A percentile compares a stretch with the other conserved stretches of the same genome.
Evolutionary conservation across 2,113 vertebrate species (phyloP).

Genomic region (Salvelinus fontinalis): DNA sequence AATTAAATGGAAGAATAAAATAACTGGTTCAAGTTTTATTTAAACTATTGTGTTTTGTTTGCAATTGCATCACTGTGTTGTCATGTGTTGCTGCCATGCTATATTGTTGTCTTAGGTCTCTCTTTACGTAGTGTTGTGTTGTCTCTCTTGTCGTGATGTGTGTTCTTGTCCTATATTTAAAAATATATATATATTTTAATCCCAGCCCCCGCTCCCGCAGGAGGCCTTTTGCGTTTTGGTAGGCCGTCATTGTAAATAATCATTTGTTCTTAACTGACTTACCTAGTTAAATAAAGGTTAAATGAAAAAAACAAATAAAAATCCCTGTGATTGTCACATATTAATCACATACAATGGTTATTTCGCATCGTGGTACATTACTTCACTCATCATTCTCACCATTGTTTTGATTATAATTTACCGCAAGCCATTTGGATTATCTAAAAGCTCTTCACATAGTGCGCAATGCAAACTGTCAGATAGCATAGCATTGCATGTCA

Average conservation of each 20-base stretch:
- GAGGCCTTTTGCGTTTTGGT: too few species aligned
- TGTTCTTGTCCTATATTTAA: too few species aligned
- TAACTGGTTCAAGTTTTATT: neutral
- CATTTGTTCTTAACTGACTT: too few species aligned
- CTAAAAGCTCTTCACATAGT: constrained; percentile 9
- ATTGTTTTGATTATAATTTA: constrained; percentile 30
- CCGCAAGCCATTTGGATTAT: constrained; percentile 22
- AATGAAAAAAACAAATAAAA: too few species aligned
- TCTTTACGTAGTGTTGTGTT: too few species aligned
- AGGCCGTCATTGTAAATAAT: too few species aligned
- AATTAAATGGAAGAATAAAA: neutral
- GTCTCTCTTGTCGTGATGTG: too few species aligned
- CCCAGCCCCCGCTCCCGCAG: too few species aligned
- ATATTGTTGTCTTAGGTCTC: too few species aligned
- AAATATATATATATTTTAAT: too few species aligned
- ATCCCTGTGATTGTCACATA: neutral
- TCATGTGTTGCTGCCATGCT: too few species aligned
- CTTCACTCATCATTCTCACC: constrained; percentile 45
- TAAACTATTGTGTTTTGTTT: neutral
- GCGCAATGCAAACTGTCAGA: constrained; percentile 51
- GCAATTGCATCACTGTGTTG: neutral
- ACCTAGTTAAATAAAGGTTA: too few species aligned
- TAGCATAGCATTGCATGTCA: constrained; percentile 30
- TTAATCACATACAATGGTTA: neutral
- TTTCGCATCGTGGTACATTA: constrained; percentile 47